A percentile compares a stretch with the other conserved stretches of the same genome.
These are phyloP conservation scores for Synergus laeviventris DNA, from an alignment of 2,888 invertebrate species.

Conservation along the genomic window DNA sequence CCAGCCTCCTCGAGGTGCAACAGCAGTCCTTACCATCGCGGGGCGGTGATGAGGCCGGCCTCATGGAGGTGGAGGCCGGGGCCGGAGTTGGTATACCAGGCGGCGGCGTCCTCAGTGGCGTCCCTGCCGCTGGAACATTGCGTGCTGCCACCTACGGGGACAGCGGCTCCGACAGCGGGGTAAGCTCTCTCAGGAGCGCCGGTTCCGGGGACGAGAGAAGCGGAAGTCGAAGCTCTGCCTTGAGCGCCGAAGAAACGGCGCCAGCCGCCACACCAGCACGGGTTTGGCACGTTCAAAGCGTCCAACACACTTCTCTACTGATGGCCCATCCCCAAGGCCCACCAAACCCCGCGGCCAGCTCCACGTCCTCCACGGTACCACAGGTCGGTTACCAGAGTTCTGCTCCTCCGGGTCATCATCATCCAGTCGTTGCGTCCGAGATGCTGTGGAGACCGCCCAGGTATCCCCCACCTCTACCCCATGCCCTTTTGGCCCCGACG, in stretches of 20 bases:
- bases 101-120: constrained; percentile 51
- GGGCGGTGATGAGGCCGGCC: constrained; percentile 70
- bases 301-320: constrained; percentile 80
- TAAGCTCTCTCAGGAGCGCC: constrained; percentile 86
- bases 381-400: constrained; percentile 68
- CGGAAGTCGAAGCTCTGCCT: constrained; percentile 85
- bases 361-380: constrained; percentile 65
- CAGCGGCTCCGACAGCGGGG: constrained; percentile 82
- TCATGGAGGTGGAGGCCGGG: constrained; percentile 72
- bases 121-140: constrained; percentile 75
- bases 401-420: constrained; percentile 62
- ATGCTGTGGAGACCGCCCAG: constrained; percentile 75
- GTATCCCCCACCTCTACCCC: constrained; percentile 78
- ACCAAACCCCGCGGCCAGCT: constrained; percentile 64
- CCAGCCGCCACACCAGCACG: constrained; percentile 68
- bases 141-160: constrained; percentile 76
- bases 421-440: constrained; percentile 68
- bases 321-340: constrained; percentile 78
- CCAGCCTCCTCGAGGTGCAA: constrained; percentile 59
- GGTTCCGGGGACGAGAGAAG: constrained; percentile 86
- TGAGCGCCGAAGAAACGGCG: constrained; percentile 85
- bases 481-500: constrained; percentile 76
- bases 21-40: constrained; percentile 61
- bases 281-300: constrained; percentile 80
- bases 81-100: constrained; percentile 68